phyloP scores from a whole-genome alignment of 2,797 vertebrate genomes.

The Rhinogobio ventralis region DNA sequence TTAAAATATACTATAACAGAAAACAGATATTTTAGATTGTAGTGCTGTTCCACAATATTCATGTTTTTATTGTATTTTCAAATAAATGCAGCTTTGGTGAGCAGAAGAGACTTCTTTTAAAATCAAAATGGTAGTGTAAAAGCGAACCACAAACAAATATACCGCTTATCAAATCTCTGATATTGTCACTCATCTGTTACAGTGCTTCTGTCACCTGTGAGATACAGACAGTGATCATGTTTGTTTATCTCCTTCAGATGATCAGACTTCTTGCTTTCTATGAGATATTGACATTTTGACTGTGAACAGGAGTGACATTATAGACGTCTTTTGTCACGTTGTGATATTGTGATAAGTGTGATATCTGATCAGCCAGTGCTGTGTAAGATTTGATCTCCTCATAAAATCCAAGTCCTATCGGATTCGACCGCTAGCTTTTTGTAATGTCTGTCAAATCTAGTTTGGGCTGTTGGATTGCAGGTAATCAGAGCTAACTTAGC shows the following conservation, averaged over 20 bases:
- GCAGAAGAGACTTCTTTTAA: background rate
- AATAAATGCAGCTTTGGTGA: background rate
- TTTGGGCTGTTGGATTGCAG: background rate
- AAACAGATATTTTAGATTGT: background rate
- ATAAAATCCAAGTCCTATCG: background rate
- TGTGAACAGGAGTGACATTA: slow-evolving; percentile 35
- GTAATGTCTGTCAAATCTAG: background rate
- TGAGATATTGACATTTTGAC: slow-evolving; percentile 37
- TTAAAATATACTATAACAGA: background rate
- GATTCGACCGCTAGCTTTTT: slow-evolving; percentile 1
- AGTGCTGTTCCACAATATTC: background rate
- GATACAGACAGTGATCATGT: slow-evolving; percentile 6
- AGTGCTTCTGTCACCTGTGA: slow-evolving; percentile 1
- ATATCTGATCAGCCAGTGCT: slow-evolving; percentile 19
- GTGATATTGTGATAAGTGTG: slow-evolving; percentile 25
- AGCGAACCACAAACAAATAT: background rate
- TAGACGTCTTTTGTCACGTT: slow-evolving; percentile 17
- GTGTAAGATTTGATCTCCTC: slow-evolving; percentile 19
- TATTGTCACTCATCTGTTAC: background rate
- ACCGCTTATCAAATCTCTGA: background rate
- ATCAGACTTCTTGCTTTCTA: slow-evolving; percentile 15
- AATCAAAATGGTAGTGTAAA: background rate
- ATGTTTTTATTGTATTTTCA: background rate
- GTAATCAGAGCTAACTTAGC: background rate
- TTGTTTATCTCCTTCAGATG: slow-evolving; percentile 27